Evolutionary conservation across 2,797 vertebrate genomes (phyloP).

Genomic region (Falco rusticolus): DNA sequence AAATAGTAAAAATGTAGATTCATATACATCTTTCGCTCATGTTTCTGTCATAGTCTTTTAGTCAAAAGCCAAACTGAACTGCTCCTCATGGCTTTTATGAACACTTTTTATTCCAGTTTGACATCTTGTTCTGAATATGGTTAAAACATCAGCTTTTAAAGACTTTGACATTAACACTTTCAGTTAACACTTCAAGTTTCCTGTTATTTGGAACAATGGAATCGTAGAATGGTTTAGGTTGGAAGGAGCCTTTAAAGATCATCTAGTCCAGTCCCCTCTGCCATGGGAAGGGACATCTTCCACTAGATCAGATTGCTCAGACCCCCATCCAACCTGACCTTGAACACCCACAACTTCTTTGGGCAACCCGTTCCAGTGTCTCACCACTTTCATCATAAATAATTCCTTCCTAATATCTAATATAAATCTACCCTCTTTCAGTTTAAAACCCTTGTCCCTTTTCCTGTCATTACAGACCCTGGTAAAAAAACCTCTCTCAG

Average conservation of each 20-base stretch:
- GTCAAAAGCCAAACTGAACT: background rate
- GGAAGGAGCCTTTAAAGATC: background rate
- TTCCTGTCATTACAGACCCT: background rate
- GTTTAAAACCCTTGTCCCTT: background rate
- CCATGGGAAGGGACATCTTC: background rate
- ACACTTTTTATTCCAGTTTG: background rate
- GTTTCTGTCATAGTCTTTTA: background rate
- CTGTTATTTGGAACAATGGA: background rate
- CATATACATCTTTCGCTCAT: background rate
- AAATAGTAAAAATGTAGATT: background rate
- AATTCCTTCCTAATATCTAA: background rate
- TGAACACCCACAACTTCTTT: background rate
- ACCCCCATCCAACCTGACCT: accelerated
- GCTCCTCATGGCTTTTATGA: background rate
- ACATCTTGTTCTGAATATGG: background rate
- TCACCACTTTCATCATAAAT: background rate
- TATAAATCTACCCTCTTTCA: background rate
- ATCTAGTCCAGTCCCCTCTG: accelerated
- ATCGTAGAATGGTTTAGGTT: background rate
- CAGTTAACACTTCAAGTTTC: background rate
- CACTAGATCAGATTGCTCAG: background rate
- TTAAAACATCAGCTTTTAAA: background rate
- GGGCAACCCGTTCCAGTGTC: background rate
- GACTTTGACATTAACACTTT: background rate
- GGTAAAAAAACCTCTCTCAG: accelerated